Base-by-base conservation (phyloP, 1,140 invertebrate genomes). In the Sycobia sp. region DNA sequence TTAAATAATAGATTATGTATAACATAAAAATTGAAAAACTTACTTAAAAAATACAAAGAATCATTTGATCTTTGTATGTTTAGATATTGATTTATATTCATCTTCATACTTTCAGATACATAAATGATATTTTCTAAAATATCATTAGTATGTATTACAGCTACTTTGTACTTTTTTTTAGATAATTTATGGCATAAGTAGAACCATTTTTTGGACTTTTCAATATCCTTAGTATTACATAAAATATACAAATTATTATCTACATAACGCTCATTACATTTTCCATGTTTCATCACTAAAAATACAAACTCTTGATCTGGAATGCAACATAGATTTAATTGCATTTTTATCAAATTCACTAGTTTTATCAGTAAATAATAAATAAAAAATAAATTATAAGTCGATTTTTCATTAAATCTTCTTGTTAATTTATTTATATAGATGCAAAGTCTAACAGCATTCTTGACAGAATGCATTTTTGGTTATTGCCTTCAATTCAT, bases 101-200 rank as follows among this genome's bases (percentile, higher is more conserved):
- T 71, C 63, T 74, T 77, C 54, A 79, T 82, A 58, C 80, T 83
- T 73, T 85, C 80, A 34, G 84, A 82, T 22, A 84, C 55, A 69
- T 79, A 82, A 18, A 86, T 61, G 41, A 73, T 66, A 69, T 83
- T 71, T 32, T 75, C 67, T 57, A 72, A 53, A 46, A 71, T 68
- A 32, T 73, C 63, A 18, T 69, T 47, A 8, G 69, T 39, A 4
- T 79, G 76, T 49, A 84, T 39, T n/a, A 83, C 69, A 67, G 81
- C 71, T 50, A 82, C 67, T 71, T 76, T 80, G 36, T 78, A 81
- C 43, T 70, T 78, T 62, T 43, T 76, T 20, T 20, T 5, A 14
- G 74, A 72, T 5, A 10, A 11, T 27, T 58, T 68, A 18, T 66
- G 72, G 46, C 74, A 79, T 44, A 80, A 36, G 39, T 75, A 73